Evolutionary conservation across 2,797 vertebrate species (phyloP).

Genomic region (Chelon auratus): DNA sequence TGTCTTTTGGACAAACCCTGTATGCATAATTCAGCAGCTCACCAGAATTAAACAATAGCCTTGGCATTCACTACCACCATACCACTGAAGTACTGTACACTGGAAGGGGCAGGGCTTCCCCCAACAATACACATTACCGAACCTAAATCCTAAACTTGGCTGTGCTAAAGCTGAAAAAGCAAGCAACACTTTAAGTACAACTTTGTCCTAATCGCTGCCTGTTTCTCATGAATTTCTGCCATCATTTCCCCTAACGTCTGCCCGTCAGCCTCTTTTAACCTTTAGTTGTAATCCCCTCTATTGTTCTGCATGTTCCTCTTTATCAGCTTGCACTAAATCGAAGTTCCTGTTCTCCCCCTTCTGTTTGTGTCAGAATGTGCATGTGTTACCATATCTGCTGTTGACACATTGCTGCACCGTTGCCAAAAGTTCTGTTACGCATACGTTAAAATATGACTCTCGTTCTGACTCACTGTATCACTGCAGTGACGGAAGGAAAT

Average conservation of each 20-base stretch:
- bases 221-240: neutral
- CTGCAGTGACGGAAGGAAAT: neutral
- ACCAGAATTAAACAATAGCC: too few relatives aligned
- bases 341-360: constrained; percentile 54
- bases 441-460: neutral
- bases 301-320: constrained; percentile 45
- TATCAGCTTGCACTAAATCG: constrained; percentile 43
- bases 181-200: too few relatives aligned
- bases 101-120: too few relatives aligned
- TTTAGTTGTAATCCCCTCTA: constrained; percentile 9
- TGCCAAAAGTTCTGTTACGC: constrained; percentile 9
- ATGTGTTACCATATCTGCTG: constrained; percentile 40
- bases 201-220: too few relatives aligned
- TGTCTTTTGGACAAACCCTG: too few relatives aligned
- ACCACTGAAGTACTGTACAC: too few relatives aligned
- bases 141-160: too few relatives aligned
- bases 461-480: constrained; percentile 11
- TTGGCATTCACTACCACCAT: too few relatives aligned
- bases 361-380: constrained; percentile 24
- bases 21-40: too few relatives aligned
- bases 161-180: too few relatives aligned
- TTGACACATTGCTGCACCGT: constrained; percentile 30
- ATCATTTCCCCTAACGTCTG: neutral
- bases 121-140: too few relatives aligned
- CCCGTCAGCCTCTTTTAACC: neutral